These are phyloP conservation scores for Hydrochoerus hydrochaeris DNA, from an alignment of 2,113 vertebrate species.

Conservation along the genomic window DNA sequence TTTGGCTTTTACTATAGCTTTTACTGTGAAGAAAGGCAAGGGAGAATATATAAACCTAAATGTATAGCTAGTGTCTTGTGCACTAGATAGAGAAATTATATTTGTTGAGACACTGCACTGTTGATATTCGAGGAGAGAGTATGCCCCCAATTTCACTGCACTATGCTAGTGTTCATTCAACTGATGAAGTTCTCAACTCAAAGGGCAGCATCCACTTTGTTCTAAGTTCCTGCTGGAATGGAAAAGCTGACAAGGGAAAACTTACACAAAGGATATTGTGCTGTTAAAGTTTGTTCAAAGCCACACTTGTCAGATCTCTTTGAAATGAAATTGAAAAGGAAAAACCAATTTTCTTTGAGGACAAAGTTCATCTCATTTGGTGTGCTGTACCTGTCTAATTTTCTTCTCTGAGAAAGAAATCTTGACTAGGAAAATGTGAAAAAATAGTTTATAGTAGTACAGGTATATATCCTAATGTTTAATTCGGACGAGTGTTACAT, in stretches of 20 bases:
- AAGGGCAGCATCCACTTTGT: slow-evolving; percentile 89
- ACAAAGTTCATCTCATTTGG: slow-evolving; percentile 90
- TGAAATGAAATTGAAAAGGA: slow-evolving; percentile 92
- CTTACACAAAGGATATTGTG: slow-evolving; percentile 89
- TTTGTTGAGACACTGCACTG: slow-evolving; percentile 84
- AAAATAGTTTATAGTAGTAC: slow-evolving; percentile 80
- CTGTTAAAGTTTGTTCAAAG: slow-evolving; percentile 91
- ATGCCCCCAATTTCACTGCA: slow-evolving; percentile 89
- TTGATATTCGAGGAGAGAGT: slow-evolving; percentile 84
- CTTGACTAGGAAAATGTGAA: slow-evolving; percentile 86
- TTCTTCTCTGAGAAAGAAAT: slow-evolving; percentile 84
- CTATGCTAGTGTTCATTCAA: slow-evolving; percentile 85
- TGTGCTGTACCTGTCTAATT: slow-evolving; percentile 88
- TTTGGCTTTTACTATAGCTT: slow-evolving; percentile 74
- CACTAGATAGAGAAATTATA: slow-evolving; percentile 84
- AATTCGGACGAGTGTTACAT: slow-evolving; percentile 77
- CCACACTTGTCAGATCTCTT: slow-evolving; percentile 89
- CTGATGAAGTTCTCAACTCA: slow-evolving; percentile 89
- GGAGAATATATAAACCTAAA: slow-evolving; percentile 62
- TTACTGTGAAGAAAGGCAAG: slow-evolving; percentile 61
- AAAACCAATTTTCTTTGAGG: slow-evolving; percentile 91
- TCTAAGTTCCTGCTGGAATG: slow-evolving; percentile 89
- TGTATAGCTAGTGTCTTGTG: slow-evolving; percentile 75
- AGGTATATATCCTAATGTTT: slow-evolving; percentile 79
- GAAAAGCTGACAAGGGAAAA: slow-evolving; percentile 89